Base-by-base conservation (phyloP, 2,888 invertebrate genomes). In the Amblyjoppa fuscipennis region DNA sequence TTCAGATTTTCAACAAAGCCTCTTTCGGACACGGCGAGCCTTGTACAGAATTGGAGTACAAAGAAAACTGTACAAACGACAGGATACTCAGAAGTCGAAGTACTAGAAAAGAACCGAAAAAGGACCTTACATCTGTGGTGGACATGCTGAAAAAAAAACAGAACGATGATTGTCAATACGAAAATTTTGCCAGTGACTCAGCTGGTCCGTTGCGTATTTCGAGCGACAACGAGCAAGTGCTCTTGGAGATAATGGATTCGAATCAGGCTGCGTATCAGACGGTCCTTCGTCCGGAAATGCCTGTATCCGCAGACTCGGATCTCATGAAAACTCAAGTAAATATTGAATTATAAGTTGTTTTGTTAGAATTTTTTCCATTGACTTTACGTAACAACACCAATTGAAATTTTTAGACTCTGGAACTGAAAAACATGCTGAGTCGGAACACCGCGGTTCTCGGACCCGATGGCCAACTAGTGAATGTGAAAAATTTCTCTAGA, bases 251-350 rank as follows among this genome's bases (percentile, higher is more conserved):
- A 81, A 96, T 97, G 85, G 95, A 96, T 9, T 95, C 95, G 53
- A 96, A 95, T 89, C 68, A 95, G 95, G 97, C 96, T 38, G 96
- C 96, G 0, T 97, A 96, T 92, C 97, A 97, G 94, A 96, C 96
- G 82, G 90, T 96, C 90, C 88, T 87, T 80, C 90, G 88, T 92
- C 94, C 82, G 89, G 92, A 88, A 86, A 93, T 71, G 89, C 94
- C 66, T 91, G 92, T 80, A 41, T 94, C 95, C 88, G 94, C 94
- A 59, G 80, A 83, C 28, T 82, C 84, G 6, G 95, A 95, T 84
- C 88, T 93, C 88, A 96, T 97, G 94, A 95, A 95, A 91, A 94
- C 95, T 25, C 96, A 97, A 94, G 96, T 96, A 94, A 91, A 91
- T 0, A 68, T 49, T 13, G 13, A 28, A 71, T 75, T 76, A 61